Evolutionary conservation across 2,888 invertebrate species (phyloP), one percentile per base, ranked within the genome.

Genomic region (Mythimna ferrago): DNA sequence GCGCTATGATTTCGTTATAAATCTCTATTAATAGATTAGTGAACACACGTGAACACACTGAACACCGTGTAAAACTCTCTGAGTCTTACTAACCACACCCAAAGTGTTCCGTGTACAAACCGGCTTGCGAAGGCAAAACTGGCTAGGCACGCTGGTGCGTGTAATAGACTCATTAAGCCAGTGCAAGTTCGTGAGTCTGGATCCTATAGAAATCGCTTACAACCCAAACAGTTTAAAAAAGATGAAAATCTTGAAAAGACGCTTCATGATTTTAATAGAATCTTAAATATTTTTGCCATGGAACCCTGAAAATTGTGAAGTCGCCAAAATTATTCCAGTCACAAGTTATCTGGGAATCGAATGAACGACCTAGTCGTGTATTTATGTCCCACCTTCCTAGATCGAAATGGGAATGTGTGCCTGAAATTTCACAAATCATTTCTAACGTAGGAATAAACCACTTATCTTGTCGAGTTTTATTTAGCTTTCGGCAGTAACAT

Each of bases 371-470:
- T 53, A 53, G 21, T n/a, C 48, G 7, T 48, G n/a, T 72, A 80
- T 65, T 64, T 61, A 64, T 56, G 64, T 21, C 56, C 38, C 41
- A 62, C 44, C 53, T 76, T 76, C 58, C 41, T 76, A 54, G 58
- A 76, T 76, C 54, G 81, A 64, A 76, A 63, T 75, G n/a, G 48
- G 64, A 81, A 81, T 54, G 26, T 44, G 32, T 44, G 32, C 35
- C 38, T 65, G n/a, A 65, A 48, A 62, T 63, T 76, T 68, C 81
- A 78, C 62, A 78, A 82, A 78, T 70, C 53, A 76, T 81, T 78
- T 69, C 21, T 26, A 3, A 62, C 57, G 32, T 14, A n/a, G 57
- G 48, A 65, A 81, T 78, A 63, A 70, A 81, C 41, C 65, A 81
- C 51, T 44, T 78, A 58, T 51, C 62, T 65, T 60, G 66, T 69